Evolutionary conservation across 2,888 invertebrate genomes (phyloP), one percentile per base, ranked within the genome.

Genomic region (Himalopsyche anomala): DNA sequence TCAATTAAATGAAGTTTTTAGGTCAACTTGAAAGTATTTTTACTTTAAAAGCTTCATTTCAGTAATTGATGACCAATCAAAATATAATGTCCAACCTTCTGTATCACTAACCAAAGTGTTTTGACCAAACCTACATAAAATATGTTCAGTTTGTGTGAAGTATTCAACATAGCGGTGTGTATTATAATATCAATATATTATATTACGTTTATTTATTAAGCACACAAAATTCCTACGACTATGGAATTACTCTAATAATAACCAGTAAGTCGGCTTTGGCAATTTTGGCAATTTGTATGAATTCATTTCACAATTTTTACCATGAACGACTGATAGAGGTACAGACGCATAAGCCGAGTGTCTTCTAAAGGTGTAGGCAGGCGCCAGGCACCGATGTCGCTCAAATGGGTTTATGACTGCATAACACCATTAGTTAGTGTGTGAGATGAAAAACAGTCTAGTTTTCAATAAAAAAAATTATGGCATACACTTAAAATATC

Each of bases 351-450:
- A 92, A 85, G 92, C 91, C 86, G 92, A 92, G 90, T 92, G 92
- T 90, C 92, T 91, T 90, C 92, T 90, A 88, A 91, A 91, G 89
- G 91, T 90, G 89, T 90, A 91, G 90, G 91, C 92, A 90, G 91
- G 90, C 89, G 91, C 90, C 91, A 91, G 91, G 90, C 90, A 91
- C 89, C 91, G 90, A 89, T 91, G 91, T 89, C 92, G 90, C 90
- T 92, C 92, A 91, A 91, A 92, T 89, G 91, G 92, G 90, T 92
- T 92, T 89, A 91, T 91, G 91, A 91, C 92, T 92, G 91, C 90
- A 90, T 90, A 90, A 86, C 55, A 82, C 42, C n/a, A 51, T 81
- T 81, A 80, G n/a, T 62, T 62, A 62, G 80, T 80, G 80, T 80
- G 80, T 80, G 80, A 80, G 80, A 80, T 80, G 38, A n/a, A 80